These are phyloP conservation scores for Neoniphon sammara DNA, from an alignment of 2,797 vertebrate species.

Conservation along the genomic window DNA sequence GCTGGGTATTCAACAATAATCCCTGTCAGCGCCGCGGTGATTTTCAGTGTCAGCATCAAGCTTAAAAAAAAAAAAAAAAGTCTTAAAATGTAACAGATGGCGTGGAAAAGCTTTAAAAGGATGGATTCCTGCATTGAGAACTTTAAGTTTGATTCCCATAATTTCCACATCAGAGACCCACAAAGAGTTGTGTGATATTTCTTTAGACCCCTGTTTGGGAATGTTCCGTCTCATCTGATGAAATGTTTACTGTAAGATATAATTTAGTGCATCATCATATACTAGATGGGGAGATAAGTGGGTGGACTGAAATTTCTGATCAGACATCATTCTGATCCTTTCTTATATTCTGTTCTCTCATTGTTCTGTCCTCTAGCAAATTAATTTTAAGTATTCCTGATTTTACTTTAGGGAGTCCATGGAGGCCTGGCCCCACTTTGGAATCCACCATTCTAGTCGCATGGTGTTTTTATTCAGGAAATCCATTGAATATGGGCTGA, in stretches of 20 bases:
- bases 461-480: slow-evolving; percentile 10
- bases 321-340: neutral
- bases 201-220: neutral
- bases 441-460: slow-evolving; percentile 8
- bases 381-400: slow-evolving; percentile 8
- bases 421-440: neutral
- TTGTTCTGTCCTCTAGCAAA: slow-evolving; percentile 31
- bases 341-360: neutral
- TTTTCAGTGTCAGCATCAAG: slow-evolving; percentile 12
- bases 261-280: slow-evolving; percentile 13
- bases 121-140: slow-evolving; percentile 17
- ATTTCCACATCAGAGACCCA: neutral
- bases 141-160: neutral
- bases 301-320: too few species aligned
- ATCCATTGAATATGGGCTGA: slow-evolving; percentile 25
- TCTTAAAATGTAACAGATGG: neutral
- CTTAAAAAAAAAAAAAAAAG: slow-evolving; percentile 7
- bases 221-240: neutral
- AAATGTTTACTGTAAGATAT: neutral
- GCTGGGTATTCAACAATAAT: neutral
- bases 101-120: slow-evolving; percentile 36
- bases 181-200: neutral
- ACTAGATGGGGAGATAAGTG: neutral
- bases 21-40: neutral
- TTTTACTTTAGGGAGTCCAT: neutral